Percentiles rank a stretch among this genome's conserved stretches.
phyloP scores from a whole-genome alignment of 2,113 vertebrate genomes.

The Himantopus leucocephalus region DNA sequence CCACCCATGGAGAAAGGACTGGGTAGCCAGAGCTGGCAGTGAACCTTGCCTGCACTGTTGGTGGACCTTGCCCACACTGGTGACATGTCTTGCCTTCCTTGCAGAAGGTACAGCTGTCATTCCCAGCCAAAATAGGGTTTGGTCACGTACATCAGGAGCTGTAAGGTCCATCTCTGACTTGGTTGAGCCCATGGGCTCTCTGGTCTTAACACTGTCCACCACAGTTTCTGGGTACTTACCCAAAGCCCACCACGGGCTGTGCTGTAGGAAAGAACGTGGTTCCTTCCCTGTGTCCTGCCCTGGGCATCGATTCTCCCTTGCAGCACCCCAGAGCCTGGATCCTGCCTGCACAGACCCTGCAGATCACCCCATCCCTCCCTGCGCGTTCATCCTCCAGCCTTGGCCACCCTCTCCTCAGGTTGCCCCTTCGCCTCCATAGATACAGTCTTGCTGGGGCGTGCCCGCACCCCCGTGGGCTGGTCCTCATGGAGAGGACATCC shows the following conservation, averaged over 20 bases:
- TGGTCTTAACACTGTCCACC: neutral
- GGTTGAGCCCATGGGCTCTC: neutral
- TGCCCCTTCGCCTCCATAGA: neutral
- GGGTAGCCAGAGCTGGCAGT: neutral
- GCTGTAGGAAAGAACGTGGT: neutral
- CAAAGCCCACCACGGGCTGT: neutral
- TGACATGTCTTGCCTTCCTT: neutral
- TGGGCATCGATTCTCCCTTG: neutral
- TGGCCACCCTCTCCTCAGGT: neutral
- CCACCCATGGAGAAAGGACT: neutral
- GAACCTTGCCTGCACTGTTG: neutral
- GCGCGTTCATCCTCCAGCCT: accelerated
- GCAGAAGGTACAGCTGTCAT: neutral
- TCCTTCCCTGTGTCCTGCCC: neutral
- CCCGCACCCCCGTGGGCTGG: neutral
- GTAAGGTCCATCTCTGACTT: neutral
- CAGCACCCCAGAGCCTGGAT: neutral
- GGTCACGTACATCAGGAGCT: neutral
- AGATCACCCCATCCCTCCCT: too few species aligned
- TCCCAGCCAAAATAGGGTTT: neutral
- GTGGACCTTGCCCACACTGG: neutral
- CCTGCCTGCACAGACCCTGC: neutral
- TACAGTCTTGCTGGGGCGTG: neutral
- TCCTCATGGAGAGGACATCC: neutral
- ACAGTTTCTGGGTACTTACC: neutral